These are phyloP conservation scores for Pogonognathellus flavescens DNA, from an alignment of 1,140 invertebrate genomes.

Conservation along the genomic window DNA sequence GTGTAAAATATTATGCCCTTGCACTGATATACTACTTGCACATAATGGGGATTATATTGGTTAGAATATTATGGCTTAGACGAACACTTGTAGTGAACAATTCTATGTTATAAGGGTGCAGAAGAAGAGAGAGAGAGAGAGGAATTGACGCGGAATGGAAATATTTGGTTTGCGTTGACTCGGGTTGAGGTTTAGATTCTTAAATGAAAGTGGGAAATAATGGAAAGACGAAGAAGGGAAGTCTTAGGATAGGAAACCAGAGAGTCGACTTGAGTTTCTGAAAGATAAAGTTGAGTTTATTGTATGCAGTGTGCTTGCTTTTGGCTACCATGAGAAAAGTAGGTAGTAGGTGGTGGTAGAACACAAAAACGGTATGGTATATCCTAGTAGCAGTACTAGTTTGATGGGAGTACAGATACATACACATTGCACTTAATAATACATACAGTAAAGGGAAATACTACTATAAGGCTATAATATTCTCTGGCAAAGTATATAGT, in stretches of 20 bases:
- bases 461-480: too few relatives aligned
- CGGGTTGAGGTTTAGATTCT: neutral
- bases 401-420: too few relatives aligned
- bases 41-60: neutral
- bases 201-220: conserved; percentile 40
- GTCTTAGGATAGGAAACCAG: conserved; percentile 17
- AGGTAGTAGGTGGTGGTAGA: neutral
- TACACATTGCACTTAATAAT: too few relatives aligned
- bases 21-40: too few relatives aligned
- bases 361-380: too few relatives aligned
- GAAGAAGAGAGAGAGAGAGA: conserved; percentile 4
- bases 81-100: neutral
- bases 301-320: conserved; percentile 30
- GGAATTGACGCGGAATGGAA: conserved; percentile 27
- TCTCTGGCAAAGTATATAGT: too few relatives aligned
- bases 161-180: conserved; percentile 25
- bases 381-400: too few relatives aligned
- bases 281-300: conserved; percentile 39
- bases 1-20: too few relatives aligned
- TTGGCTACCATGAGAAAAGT: neutral
- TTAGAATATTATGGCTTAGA: neutral
- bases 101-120: neutral
- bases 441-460: too few relatives aligned
- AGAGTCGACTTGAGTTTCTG: neutral
- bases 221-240: conserved; percentile 32